Conservation (phyloP, 2,797 vertebrate genomes). For the Alcedo quadribrachys region DNA sequence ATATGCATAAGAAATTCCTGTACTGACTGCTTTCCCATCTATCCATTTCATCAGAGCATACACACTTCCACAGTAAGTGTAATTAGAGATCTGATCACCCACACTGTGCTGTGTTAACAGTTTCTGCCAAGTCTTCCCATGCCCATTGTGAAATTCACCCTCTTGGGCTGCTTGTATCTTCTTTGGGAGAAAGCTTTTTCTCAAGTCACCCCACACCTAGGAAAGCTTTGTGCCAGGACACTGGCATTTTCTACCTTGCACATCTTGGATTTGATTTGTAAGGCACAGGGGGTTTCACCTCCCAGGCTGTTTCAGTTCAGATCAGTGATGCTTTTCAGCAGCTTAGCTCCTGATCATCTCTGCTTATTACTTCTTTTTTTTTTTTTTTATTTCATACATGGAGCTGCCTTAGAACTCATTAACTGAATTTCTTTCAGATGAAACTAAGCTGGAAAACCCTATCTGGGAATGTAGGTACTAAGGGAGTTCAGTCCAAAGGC, state of each 20-base stretch:
- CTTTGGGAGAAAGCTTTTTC: background rate
- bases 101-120: background rate
- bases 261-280: background rate
- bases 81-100: background rate
- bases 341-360: background rate
- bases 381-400: background rate
- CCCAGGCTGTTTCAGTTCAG: background rate
- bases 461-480: background rate
- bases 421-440: background rate
- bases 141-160: background rate
- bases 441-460: background rate
- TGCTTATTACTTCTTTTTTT: background rate
- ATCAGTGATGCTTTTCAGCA: background rate
- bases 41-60: background rate
- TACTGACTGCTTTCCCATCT: background rate
- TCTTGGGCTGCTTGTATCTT: background rate
- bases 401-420: background rate
- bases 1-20: background rate
- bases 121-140: background rate
- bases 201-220: background rate
- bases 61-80: fast-evolving
- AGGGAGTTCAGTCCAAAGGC: background rate
- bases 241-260: background rate
- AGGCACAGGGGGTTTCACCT: background rate
- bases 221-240: background rate